Percentiles rank a stretch among this genome's conserved stretches.
phyloP scores from a whole-genome alignment of 2,113 vertebrate genomes.

The Nothocercus julius region DNA sequence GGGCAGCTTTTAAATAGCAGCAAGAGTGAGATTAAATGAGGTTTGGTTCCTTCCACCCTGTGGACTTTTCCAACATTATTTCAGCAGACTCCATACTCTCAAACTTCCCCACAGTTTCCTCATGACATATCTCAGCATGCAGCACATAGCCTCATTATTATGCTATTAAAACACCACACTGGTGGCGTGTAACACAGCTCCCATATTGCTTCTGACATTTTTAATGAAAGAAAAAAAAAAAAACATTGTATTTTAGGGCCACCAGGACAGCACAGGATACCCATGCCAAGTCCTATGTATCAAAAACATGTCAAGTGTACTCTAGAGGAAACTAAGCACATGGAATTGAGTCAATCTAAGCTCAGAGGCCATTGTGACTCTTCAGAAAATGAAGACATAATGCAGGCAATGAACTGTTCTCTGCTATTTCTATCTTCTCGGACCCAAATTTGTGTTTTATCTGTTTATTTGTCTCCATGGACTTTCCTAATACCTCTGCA shows the following conservation, averaged over 20 bases:
- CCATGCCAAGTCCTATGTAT: not conserved
- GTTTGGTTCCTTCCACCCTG: not conserved
- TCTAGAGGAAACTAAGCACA: not conserved
- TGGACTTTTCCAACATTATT: not conserved
- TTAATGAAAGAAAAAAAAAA: not conserved
- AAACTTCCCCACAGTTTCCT: not conserved
- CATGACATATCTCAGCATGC: not conserved
- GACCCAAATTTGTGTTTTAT: not conserved
- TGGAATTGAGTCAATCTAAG: not conserved
- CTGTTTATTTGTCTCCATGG: not conserved
- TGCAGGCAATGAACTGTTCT: not conserved
- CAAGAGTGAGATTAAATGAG: not conserved
- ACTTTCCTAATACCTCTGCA: not conserved
- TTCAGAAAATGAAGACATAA: not conserved
- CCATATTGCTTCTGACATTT: not conserved
- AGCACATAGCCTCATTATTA: not conserved
- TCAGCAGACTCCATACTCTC: not conserved
- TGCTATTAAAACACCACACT: not conserved
- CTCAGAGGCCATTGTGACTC: not conserved
- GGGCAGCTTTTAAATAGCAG: not conserved
- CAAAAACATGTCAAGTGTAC: not conserved
- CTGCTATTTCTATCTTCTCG: not conserved
- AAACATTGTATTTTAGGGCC: not conserved
- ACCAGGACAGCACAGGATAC: not conserved
- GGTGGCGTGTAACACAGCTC: not conserved